A percentile compares a stretch with the other conserved stretches of the same genome.
Evolutionary conservation across 2,888 invertebrate genomes (phyloP).

Genomic region (Thera obeliscata): DNA sequence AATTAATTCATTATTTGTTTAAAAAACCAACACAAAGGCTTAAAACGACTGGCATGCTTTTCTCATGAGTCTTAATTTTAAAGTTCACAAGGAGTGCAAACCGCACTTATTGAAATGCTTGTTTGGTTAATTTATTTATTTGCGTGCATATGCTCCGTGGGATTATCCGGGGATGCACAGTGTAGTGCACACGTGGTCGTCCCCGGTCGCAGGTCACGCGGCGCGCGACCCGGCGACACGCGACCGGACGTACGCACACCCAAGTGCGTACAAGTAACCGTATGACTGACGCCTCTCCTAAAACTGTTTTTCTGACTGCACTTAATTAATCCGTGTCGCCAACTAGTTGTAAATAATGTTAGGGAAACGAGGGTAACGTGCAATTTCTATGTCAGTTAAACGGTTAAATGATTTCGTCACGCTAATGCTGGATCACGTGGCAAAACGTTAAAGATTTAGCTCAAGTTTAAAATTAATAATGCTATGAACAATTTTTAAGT

Average conservation of each 20-base stretch:
- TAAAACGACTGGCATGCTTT: constrained; percentile 35
- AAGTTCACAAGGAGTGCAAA: constrained; percentile 53
- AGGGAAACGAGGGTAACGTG: constrained; percentile 19
- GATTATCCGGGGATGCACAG: constrained; percentile 68
- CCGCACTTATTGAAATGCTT: constrained; percentile 49
- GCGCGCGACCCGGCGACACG: constrained; percentile 39
- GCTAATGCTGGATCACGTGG: not conserved
- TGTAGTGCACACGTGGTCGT: constrained; percentile 40
- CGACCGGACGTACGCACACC: constrained; percentile 55
- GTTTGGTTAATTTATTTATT: constrained; percentile 81
- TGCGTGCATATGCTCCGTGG: constrained; percentile 68
- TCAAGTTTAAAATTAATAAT: too few relatives aligned
- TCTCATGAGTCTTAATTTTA: constrained; percentile 68
- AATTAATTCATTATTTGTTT: not conserved
- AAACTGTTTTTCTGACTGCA: constrained; percentile 74
- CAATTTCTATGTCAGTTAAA: constrained; percentile 28
- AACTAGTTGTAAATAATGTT: constrained; percentile 46
- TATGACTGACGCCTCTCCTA: constrained; percentile 67
- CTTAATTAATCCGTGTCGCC: constrained; percentile 77
- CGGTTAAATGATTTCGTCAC: constrained; percentile 25
- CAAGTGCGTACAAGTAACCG: constrained; percentile 63
- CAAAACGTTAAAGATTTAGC: too few relatives aligned
- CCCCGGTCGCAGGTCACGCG: constrained; percentile 49
- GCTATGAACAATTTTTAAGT: too few relatives aligned
- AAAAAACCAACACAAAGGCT: constrained; percentile 8